These are phyloP conservation scores for Dusona sp. DNA, from an alignment of 2,888 invertebrate species.

Conservation along the genomic window DNA sequence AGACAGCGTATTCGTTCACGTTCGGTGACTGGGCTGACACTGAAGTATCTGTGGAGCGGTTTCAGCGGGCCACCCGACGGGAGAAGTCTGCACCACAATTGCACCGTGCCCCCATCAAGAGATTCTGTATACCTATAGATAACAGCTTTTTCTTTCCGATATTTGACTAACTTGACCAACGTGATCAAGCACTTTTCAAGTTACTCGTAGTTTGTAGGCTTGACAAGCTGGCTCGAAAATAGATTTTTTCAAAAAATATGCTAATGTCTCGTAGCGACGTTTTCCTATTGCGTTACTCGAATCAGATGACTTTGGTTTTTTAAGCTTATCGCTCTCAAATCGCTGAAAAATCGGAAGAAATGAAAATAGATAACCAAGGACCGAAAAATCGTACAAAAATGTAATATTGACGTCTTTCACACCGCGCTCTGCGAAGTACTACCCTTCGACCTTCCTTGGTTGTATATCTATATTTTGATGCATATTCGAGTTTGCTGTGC, in stretches of 20 bases:
- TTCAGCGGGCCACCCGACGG: neutral
- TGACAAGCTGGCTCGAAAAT: neutral
- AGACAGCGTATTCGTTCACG: conserved; percentile 37
- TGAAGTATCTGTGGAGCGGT: conserved; percentile 32
- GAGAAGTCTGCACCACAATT: neutral
- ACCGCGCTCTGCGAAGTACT: neutral
- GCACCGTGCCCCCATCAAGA: conserved; percentile 1
- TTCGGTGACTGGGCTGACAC: conserved; percentile 57
- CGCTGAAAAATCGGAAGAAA: neutral
- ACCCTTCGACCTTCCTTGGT: conserved; percentile 23
- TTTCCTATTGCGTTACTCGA: neutral
- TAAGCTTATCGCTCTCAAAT: neutral
- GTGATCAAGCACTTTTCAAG: conserved; percentile 46
- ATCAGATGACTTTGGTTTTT: neutral
- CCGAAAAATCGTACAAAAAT: neutral
- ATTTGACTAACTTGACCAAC: neutral
- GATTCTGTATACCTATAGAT: conserved; percentile 26
- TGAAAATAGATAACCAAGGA: neutral
- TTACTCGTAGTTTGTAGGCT: neutral
- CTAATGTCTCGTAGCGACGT: neutral
- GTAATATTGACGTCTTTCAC: neutral
- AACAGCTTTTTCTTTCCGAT: conserved; percentile 42
- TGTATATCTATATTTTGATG: conserved; percentile 29
- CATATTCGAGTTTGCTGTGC: conserved; percentile 51
- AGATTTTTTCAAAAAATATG: neutral